These are phyloP conservation scores for Nasonia vitripennis DNA, from an alignment of 1,140 invertebrate genomes.

Conservation along the genomic window DNA sequence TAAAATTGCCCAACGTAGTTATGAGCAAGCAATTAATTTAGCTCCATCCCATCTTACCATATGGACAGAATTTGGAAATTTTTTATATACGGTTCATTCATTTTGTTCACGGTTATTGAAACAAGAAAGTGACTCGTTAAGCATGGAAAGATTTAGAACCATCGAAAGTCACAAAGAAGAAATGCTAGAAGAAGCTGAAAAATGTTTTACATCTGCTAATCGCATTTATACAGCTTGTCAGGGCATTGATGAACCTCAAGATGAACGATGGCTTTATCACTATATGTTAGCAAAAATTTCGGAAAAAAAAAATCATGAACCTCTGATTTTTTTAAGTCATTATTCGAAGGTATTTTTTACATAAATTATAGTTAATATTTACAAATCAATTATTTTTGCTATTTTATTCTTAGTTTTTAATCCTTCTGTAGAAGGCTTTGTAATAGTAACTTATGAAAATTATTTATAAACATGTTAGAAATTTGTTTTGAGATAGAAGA, in stretches of 20 bases:
- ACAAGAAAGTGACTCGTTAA: conserved; percentile 84
- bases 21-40: conserved; percentile 84
- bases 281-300: conserved; percentile 95
- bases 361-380: too few species aligned
- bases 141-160: conserved; percentile 85
- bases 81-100: conserved; percentile 91
- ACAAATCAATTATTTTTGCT: too few species aligned
- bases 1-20: conserved; percentile 84
- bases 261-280: conserved; percentile 91
- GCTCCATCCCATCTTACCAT: conserved; percentile 83
- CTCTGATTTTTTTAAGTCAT: conserved; percentile 85
- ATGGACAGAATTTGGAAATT: conserved; percentile 92
- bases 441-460: too few species aligned
- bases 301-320: conserved; percentile 86
- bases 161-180: conserved; percentile 86
- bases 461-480: too few species aligned
- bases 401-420: too few species aligned
- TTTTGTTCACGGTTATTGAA: conserved; percentile 90
- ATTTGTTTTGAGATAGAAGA: too few species aligned
- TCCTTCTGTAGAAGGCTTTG: too few species aligned
- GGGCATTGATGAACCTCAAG: conserved; percentile 72
- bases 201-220: conserved; percentile 86
- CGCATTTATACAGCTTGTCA: conserved; percentile 74
- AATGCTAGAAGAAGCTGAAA: conserved; percentile 84
- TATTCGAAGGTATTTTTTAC: conserved; percentile 75